phyloP scores from a whole-genome alignment of 2,888 invertebrate genomes.

The Uropetala carovei region DNA sequence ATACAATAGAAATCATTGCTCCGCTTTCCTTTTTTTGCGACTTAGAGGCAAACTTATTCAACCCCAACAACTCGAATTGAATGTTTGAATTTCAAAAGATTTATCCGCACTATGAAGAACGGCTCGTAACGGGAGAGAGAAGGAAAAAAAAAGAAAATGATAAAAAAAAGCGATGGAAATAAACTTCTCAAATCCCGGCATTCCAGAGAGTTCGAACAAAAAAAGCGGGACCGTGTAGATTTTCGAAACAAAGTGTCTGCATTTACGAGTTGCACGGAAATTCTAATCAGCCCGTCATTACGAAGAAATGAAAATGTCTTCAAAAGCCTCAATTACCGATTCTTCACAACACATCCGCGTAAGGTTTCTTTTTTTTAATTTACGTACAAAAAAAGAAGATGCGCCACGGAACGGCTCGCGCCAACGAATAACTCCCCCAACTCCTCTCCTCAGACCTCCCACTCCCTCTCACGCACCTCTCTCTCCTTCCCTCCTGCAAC shows the following conservation, averaged over 20 bases:
- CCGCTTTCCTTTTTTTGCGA: too few species aligned
- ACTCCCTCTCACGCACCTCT: not conserved
- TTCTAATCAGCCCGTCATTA: constrained; percentile 40
- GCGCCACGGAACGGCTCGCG: not conserved
- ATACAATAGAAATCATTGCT: too few species aligned
- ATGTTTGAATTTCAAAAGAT: too few species aligned
- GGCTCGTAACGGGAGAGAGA: too few species aligned
- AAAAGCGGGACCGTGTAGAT: not conserved
- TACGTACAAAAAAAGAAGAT: not conserved
- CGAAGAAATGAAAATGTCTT: not conserved
- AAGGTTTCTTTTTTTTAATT: not conserved
- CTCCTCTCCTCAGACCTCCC: not conserved
- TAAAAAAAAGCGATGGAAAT: too few species aligned
- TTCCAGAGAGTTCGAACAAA: not conserved
- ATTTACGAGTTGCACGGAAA: not conserved
- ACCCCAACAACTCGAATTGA: too few species aligned
- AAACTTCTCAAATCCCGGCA: too few species aligned
- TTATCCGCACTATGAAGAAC: too few species aligned
- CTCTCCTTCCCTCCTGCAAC: too few species aligned
- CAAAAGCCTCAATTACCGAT: constrained; percentile 41
- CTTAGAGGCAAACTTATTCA: too few species aligned
- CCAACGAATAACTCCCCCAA: not conserved
- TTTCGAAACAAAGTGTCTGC: not conserved
- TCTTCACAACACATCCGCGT: constrained; percentile 20
- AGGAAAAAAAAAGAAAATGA: too few species aligned